Base-by-base conservation (phyloP, 2,888 invertebrate species). In the Conomelus anceps region DNA sequence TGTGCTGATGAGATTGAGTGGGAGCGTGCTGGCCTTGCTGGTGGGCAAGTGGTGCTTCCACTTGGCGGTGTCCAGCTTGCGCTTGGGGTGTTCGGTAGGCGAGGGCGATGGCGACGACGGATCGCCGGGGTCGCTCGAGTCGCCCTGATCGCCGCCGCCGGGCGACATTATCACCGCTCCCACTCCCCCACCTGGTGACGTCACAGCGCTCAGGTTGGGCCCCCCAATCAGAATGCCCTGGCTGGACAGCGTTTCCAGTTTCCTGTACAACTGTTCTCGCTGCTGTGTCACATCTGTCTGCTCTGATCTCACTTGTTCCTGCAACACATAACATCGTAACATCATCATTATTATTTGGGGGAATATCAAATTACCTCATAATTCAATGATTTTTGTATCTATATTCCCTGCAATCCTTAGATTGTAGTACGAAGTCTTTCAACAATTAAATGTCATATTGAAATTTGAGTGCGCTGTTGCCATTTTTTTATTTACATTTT, bases 211-310 rank as follows among this genome's bases (percentile, higher is more conserved):
- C 90, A 94, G 94, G 91, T 95, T 95, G 7, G 96, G 95, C 13
- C 95, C 95, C 13, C 95, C 95, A 24, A 96, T 94, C 86, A 96
- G 93, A 88, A 97, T 94, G 1, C 97, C 97, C 93, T 97, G 96
- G 91, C 95, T 96, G 89, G 96, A 96, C 85, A 98, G 94, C 88
- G 97, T 95, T 93, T 99, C 98, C 93, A 98, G 95, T 93, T 98
- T 96, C 88, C 98, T 94, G 92, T 97, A 98, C 17, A 99, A 94
- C 92, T 98, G 96, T 92, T 99, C 98, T n/a, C 98, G 94, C 93
- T 98, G 98, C 91, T 98, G 97, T 23, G 96, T 96, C 20, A 99
- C 96, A 92, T 99, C 98, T 91, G 96, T 96, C 92, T 98, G 97
- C 90, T 98, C 97, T 0, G 95, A 95, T 87, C 96, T 93, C 89